phyloP scores from a whole-genome alignment of 1,140 invertebrate genomes.

The Ips nitidus region DNA sequence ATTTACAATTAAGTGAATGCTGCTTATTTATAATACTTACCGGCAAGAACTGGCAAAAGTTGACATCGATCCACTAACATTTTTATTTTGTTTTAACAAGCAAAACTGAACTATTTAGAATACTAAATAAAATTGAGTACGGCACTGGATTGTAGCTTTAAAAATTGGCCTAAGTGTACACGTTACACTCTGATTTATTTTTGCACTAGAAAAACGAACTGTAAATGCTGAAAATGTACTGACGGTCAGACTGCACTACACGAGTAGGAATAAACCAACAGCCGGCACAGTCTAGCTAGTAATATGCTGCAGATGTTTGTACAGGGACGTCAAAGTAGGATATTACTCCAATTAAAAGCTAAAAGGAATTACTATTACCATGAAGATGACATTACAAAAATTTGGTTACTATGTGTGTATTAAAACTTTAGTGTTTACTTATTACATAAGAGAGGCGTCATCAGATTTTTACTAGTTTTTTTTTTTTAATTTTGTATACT shows the following conservation, averaged over 20 bases:
- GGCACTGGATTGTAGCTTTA: not conserved
- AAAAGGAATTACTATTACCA: too few species aligned
- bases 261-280: too few species aligned
- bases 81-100: not conserved
- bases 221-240: not conserved
- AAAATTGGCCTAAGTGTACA: not conserved
- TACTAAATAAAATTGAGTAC: not conserved
- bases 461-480: too few species aligned
- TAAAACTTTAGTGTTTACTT: too few species aligned
- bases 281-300: too few species aligned
- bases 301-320: too few species aligned
- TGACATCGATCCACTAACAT: conserved; percentile 29
- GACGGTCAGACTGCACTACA: not conserved
- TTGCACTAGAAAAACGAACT: not conserved
- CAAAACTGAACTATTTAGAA: conserved; percentile 12
- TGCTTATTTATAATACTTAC: conserved; percentile 14
- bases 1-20: not conserved
- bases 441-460: too few species aligned
- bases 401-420: too few species aligned
- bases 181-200: not conserved
- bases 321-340: too few species aligned
- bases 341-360: too few species aligned
- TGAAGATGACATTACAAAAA: too few species aligned
- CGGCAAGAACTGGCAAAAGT: conserved; percentile 15
- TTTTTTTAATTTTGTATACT: too few species aligned